A percentile compares a stretch with the other conserved stretches of the same genome.
Evolutionary conservation across 2,113 vertebrate genomes (phyloP).

Genomic region (Pogonocichla stellata): DNA sequence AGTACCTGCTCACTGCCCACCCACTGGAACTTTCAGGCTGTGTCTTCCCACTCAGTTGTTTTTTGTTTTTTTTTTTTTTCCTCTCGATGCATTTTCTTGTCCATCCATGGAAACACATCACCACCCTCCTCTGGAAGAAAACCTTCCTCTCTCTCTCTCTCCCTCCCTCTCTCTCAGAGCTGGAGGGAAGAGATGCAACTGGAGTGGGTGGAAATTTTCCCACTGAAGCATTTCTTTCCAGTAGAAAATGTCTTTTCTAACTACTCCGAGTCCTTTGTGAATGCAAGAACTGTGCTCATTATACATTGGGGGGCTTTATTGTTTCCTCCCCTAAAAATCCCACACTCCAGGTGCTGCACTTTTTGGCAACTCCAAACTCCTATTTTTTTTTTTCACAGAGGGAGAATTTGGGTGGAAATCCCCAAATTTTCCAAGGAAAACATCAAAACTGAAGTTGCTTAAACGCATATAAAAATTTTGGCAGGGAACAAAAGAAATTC

Average conservation of each 20-base stretch:
- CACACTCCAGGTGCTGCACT: not conserved
- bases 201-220: not conserved
- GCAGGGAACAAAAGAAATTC: not conserved
- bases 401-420: not conserved
- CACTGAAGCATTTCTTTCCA: not conserved
- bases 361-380: not conserved
- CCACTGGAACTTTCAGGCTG: not conserved
- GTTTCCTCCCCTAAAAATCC: not conserved
- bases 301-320: not conserved
- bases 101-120: not conserved
- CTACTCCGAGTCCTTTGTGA: not conserved
- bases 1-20: not conserved
- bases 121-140: not conserved
- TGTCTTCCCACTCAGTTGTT: not conserved
- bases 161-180: not conserved
- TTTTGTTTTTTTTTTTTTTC: not conserved
- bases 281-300: not conserved
- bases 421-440: constrained; percentile 23
- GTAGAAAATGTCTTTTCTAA: not conserved
- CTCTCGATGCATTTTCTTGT: not conserved
- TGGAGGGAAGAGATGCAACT: not conserved
- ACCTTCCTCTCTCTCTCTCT: not conserved
- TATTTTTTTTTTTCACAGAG: not conserved
- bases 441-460: not conserved
- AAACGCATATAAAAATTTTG: not conserved